Conservation (phyloP, 2,113 vertebrate genomes). For the Brachyistius frenatus region DNA sequence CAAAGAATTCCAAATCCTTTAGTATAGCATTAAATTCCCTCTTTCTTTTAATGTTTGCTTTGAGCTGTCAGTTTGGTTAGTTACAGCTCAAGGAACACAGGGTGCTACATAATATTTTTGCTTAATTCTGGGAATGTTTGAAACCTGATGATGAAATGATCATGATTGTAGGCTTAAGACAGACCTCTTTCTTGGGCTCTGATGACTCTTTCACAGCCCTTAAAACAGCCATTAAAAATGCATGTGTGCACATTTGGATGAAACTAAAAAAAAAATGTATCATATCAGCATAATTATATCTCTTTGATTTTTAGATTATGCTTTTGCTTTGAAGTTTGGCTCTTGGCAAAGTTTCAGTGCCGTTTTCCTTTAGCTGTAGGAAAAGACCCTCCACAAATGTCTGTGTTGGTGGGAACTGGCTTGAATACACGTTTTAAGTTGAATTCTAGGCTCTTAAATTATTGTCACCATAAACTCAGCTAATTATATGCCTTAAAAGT, state of each 20-base stretch:
- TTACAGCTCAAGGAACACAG: conserved; percentile 21
- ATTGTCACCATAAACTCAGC: background rate
- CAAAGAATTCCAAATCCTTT: conserved; percentile 24
- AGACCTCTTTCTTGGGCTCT: conserved; percentile 19
- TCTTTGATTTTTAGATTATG: conserved; percentile 68
- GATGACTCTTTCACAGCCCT: conserved; percentile 37
- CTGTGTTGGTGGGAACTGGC: conserved; percentile 6
- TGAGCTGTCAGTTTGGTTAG: conserved; percentile 48
- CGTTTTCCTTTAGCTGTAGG: conserved; percentile 1
- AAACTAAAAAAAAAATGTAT: conserved; percentile 33
- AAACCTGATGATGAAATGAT: conserved; percentile 51
- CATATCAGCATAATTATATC: conserved; percentile 57
- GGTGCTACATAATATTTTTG: conserved; percentile 17
- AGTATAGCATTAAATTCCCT: conserved; percentile 23
- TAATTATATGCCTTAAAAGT: background rate
- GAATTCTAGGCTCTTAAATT: background rate
- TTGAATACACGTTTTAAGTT: background rate
- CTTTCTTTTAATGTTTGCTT: conserved; percentile 40
- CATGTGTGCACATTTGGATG: conserved; percentile 41
- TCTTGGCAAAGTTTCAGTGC: conserved; percentile 42
- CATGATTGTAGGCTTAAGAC: conserved; percentile 25
- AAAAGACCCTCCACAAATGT: conserved; percentile 14
- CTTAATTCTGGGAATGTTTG: conserved; percentile 29
- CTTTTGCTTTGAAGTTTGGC: conserved; percentile 67
- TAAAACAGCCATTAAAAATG: conserved; percentile 64